Evolutionary conservation across 2,113 vertebrate species (phyloP).

Genomic region (Sphaerodactylus townsendi): DNA sequence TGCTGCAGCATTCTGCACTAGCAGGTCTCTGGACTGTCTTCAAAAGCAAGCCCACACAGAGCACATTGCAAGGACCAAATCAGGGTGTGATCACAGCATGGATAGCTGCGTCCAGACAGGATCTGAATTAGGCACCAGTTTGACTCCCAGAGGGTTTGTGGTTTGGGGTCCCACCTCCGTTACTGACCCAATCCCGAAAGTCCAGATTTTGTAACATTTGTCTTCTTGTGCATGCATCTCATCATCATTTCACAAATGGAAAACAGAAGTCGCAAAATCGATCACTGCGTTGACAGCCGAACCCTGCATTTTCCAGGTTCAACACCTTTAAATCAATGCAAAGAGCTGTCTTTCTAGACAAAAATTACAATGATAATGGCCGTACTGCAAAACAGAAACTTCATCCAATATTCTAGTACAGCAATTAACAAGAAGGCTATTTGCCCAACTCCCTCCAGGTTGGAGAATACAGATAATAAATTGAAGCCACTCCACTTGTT

Average conservation of each 20-base stretch:
- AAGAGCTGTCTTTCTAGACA: neutral
- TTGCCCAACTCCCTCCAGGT: slow-evolving; percentile 8
- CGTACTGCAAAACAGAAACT: slow-evolving; percentile 15
- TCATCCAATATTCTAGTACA: slow-evolving; percentile 21
- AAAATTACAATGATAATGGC: slow-evolving; percentile 12
- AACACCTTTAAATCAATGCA: slow-evolving; percentile 4
- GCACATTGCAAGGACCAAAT: too few species aligned
- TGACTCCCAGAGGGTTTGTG: neutral
- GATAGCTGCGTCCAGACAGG: neutral
- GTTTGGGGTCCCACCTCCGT: neutral
- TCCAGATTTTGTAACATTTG: neutral
- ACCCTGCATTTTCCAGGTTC: neutral
- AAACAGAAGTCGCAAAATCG: neutral
- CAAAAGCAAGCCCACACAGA: too few species aligned
- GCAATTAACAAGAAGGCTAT: slow-evolving; percentile 39
- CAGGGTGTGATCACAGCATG: too few species aligned
- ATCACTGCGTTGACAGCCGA: neutral
- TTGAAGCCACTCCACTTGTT: neutral
- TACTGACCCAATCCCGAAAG: neutral
- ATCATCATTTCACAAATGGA: neutral
- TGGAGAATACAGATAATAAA: slow-evolving; percentile 5
- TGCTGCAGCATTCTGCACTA: too few species aligned
- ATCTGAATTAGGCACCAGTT: too few species aligned
- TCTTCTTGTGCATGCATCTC: neutral
- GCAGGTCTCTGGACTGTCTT: too few species aligned